Conservation (phyloP, 2,113 vertebrate genomes). For the Trematocara variabile region DNA sequence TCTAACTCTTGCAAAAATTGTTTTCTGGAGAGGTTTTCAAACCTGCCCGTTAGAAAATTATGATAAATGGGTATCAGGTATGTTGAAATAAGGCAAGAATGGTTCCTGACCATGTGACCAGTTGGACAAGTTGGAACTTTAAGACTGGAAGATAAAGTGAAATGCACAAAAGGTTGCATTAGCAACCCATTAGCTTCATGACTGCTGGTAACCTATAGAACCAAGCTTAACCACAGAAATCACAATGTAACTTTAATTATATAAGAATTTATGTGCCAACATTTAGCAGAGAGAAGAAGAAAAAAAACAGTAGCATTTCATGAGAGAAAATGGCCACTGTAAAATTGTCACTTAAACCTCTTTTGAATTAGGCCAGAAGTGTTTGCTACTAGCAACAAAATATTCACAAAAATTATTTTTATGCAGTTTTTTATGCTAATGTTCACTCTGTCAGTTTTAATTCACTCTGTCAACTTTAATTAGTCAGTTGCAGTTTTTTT, state of each 20-base stretch:
- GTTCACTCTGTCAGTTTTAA: background rate
- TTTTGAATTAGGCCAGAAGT: background rate
- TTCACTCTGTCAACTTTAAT: background rate
- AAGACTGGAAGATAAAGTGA: background rate
- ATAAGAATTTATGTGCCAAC: background rate
- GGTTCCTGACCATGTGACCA: background rate
- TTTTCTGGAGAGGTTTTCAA: background rate
- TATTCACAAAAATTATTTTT: background rate
- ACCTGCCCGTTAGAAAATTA: background rate
- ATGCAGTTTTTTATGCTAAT: background rate
- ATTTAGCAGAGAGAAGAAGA: background rate
- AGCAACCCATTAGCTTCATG: background rate
- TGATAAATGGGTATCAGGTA: background rate
- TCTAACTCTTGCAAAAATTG: background rate
- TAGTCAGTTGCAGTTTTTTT: background rate
- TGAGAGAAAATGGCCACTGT: background rate
- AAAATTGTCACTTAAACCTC: background rate
- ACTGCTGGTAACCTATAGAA: background rate
- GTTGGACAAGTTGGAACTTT: background rate
- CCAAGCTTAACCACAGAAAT: background rate
- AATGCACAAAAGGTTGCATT: background rate
- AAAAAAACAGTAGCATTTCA: background rate
- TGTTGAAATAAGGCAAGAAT: background rate
- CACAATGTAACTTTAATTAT: background rate
- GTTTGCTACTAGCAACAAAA: background rate